These are phyloP conservation scores for Acanthosepion lycidas DNA, from an alignment of 2,888 invertebrate species.

Conservation along the genomic window DNA sequence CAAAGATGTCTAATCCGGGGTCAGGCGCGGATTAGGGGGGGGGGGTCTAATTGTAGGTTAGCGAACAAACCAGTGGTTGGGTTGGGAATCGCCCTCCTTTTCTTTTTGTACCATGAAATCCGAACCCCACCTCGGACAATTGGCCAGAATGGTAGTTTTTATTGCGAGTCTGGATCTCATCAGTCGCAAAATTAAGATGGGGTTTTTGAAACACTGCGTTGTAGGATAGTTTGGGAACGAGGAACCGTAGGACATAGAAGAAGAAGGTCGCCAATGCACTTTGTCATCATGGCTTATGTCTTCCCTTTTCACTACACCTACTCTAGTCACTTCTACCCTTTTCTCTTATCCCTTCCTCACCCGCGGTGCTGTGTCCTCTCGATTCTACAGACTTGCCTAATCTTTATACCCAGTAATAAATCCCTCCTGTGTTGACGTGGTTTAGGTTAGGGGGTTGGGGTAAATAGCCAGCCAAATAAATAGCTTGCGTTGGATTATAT, in stretches of 20 bases:
- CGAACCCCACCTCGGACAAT: background rate
- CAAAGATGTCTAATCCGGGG: constrained; percentile 23
- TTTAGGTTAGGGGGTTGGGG: background rate
- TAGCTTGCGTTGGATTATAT: background rate
- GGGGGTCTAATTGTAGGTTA: background rate
- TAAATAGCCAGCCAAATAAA: background rate
- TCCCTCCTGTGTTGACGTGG: constrained; percentile 5
- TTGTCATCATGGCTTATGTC: background rate
- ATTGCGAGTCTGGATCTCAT: background rate
- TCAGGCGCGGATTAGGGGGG: background rate
- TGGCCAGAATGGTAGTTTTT: constrained; percentile 33
- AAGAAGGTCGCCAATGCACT: background rate
- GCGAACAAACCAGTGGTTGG: background rate
- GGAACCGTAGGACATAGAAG: background rate
- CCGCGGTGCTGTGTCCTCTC: background rate
- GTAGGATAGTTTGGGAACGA: background rate
- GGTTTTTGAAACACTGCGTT: background rate
- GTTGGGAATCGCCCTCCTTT: background rate
- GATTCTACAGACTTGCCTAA: background rate
- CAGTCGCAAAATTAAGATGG: constrained; percentile 7
- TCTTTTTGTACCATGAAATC: background rate
- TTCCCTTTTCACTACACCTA: background rate
- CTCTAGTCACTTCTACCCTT: background rate
- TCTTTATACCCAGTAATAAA: constrained; percentile 25
- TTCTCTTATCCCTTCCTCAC: background rate